Conservation (phyloP, 35 echinoderm and acorn worm species). For the Anneissia japonica region DNA sequence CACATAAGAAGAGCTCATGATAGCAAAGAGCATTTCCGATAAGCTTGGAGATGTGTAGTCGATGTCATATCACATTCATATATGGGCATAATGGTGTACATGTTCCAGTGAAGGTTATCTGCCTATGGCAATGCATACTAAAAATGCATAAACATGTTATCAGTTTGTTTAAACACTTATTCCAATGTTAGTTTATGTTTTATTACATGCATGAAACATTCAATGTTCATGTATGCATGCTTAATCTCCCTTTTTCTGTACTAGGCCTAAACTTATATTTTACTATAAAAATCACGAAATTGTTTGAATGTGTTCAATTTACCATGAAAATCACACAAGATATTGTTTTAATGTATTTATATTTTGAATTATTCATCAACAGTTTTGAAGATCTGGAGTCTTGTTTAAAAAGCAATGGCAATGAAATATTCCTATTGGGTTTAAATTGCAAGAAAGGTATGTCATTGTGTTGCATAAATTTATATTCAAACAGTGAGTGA, state of each 20-base stretch:
- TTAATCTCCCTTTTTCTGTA: constrained; percentile 6
- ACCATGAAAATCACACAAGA: not conserved
- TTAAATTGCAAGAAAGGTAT: constrained; percentile 41
- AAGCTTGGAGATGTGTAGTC: too few relatives aligned
- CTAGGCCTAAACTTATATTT: constrained; percentile 37
- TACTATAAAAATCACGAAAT: constrained; percentile 25
- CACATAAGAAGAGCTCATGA: too few relatives aligned
- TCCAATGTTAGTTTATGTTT: too few relatives aligned
- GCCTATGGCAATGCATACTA: too few relatives aligned
- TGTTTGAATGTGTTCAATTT: constrained; percentile 47
- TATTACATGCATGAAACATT: not conserved
- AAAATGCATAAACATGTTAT: too few relatives aligned
- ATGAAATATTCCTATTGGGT: constrained; percentile 25
- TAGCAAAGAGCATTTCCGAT: too few relatives aligned
- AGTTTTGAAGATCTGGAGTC: constrained; percentile 32
- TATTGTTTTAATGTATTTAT: not conserved
- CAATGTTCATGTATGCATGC: not conserved
- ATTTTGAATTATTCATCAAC: not conserved
- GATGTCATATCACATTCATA: too few relatives aligned
- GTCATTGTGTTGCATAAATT: not conserved
- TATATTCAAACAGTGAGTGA: too few relatives aligned
- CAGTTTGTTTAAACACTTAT: too few relatives aligned
- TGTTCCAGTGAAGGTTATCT: too few relatives aligned
- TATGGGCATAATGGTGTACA: too few relatives aligned
- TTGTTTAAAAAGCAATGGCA: constrained; percentile 28